Evolutionary conservation across 2,797 vertebrate species (phyloP), one percentile per base, ranked within the genome.

Genomic region (Takifugu ocellatus): DNA sequence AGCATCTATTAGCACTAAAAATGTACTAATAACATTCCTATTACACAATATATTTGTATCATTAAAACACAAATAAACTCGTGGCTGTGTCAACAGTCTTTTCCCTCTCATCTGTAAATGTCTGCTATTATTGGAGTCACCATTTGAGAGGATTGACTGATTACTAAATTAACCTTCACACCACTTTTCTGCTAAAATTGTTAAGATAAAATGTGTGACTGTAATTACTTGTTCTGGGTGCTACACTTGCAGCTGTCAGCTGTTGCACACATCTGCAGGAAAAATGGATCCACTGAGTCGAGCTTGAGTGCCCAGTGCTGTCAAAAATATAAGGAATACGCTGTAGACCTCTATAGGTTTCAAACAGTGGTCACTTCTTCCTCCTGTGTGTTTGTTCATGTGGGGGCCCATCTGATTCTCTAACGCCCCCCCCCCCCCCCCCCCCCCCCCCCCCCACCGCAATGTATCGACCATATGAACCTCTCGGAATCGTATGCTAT

Each of bases 121-220:
- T 52, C 61, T 81, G 49, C 55, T 21, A 60, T 68, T 48, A 81
- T 71, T 62, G 56, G 64, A 62, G 60, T 66, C 31, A 33, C 2
- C 31, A 63, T 81, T 78, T 68, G 77, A 51, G 71, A 70, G 72
- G 68, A 86, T 89, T 81, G 61, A 16, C 64, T 89, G 85, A 91
- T 92, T 89, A 83, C 78, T 66, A 88, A 90, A 90, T 89, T 84
- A 88, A 90, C 81, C 84, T 85, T 78, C 62, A 57, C 66, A 61
- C 81, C 75, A 63, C 63, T 46, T 72, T 83, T 84, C 63, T 68
- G 49, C 67, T 52, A 54, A 77, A 74, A 83, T 84, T 75, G 77
- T 86, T 82, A 71, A 67, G 56, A 55, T 79, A 60, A 81, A 75
- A 76, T 69, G 71, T 79, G 82, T 78, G 65, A 71, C 68, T 64